Base-by-base conservation (phyloP, 2,797 vertebrate genomes). In the Falco cherrug region DNA sequence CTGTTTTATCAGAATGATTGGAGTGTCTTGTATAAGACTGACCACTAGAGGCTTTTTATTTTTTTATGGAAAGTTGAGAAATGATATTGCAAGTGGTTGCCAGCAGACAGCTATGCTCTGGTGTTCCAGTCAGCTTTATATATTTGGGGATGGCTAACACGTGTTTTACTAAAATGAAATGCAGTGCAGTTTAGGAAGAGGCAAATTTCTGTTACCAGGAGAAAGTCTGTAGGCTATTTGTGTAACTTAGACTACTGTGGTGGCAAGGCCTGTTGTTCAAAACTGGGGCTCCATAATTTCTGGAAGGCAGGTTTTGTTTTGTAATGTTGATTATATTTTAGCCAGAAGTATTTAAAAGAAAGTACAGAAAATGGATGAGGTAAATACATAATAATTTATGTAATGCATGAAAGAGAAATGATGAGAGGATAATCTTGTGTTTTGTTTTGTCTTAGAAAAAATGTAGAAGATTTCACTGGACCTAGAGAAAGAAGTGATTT, bases 381-480 rank as follows among this genome's bases (percentile, higher is more conserved):
- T 5, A 48, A 79, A 29, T 93, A 28, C 4, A 11, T 28, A 16
- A 59, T 51, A 33, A 65, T 35, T 71, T n/a, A 26, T 35, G 8
- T 81, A 25, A 11, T 5, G 1, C 39, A 3, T 77, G 45, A 65
- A 51, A 61, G 29, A 50, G 37, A 76, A 87, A 60, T 93, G 33
- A 82, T 81, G 15, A 78, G 57, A 82, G 25, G 11, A 57, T 95
- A 73, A 94, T 90, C 86, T 57, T 94, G 7, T 95, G 12, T 69
- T 96, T 83, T 95, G 53, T 97, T 97, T 95, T 90, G 61, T 97
- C 76, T 59, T 98, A 99, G 99, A 97, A 99, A 99, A 98, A 99
- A 99, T n/a, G 99, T 99, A 25, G 99, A 99, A 95, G 99, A 99
- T 97, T 99, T 99, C 98, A 99, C 99, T 19, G 99, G 99, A 95